Evolutionary conservation across 2,888 invertebrate species (phyloP), one percentile per base, ranked within the genome.

Genomic region (Mellilla xanthometata): DNA sequence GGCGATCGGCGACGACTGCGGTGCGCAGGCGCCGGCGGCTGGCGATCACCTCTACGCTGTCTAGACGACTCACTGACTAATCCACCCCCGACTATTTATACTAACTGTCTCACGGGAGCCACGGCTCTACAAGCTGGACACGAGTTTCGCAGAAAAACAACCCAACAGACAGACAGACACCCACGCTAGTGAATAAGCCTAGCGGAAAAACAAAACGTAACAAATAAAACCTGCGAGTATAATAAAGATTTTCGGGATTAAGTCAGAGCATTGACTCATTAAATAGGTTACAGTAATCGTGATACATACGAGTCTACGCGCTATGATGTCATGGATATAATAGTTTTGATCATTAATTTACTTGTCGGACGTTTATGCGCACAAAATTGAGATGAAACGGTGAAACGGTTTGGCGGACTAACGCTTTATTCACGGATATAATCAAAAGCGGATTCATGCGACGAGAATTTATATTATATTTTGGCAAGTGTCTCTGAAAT

Each of bases 21-120:
- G 45, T 35, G 64, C 62, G 65, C 66, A 36, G 58, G 60, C 62
- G 65, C 54, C 58, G 42, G 9, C 48, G 54, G 61, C 59, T 56
- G 58, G 68, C 62, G 70, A 68, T 59, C 66, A 66, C 60, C 60
- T 60, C 53, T n/a, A n/a, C n/a, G n/a, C n/a, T n/a, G 70, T 70
- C 70, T 70, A 70, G 70, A 70, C 69, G 47, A 48, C 43, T 39
- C 55, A 56, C 68, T 64, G 68, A 68, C 58, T 67, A 67, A 64
- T 56, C 35, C 51, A 44, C 28, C 32, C 52, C 58, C 64, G 56
- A 28, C 39, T 49, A 39, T 43, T 49, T 49, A 49, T 49, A 49
- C 34, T 33, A 42, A 39, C 35, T 30, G 35, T 26, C 45, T 39
- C 45, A 30, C 30, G 33, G 39, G 29, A 23, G 30, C 15, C 39